Evolutionary conservation across 2,797 vertebrate species (phyloP).

Genomic region (Phoeniculus purpureus): DNA sequence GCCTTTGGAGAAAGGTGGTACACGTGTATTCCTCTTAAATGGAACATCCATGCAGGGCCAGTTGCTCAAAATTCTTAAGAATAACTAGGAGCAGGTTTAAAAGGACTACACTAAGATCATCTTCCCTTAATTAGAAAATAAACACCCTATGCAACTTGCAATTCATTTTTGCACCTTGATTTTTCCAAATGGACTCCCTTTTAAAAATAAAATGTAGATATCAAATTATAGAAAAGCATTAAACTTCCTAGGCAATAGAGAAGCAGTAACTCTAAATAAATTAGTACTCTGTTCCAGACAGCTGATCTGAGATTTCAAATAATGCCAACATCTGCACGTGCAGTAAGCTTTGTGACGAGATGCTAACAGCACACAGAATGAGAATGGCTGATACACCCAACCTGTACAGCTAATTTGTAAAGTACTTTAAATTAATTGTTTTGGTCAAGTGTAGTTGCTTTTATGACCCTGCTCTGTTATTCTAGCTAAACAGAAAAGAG

Average conservation of each 20-base stretch:
- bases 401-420: background rate
- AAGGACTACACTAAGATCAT: conserved; percentile 43
- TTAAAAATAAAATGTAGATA: background rate
- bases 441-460: background rate
- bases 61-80: conserved; percentile 64
- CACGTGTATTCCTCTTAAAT: conserved; percentile 47
- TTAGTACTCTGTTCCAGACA: background rate
- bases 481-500: conserved; percentile 41
- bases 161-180: background rate
- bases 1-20: conserved; percentile 52
- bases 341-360: background rate
- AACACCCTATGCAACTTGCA: background rate
- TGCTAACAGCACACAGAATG: conserved; percentile 46
- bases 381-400: background rate
- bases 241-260: background rate
- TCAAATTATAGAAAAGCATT: background rate
- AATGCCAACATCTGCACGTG: background rate
- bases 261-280: background rate
- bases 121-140: conserved; percentile 26
- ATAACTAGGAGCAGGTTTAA: conserved; percentile 53
- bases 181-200: background rate
- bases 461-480: conserved; percentile 41
- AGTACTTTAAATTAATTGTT: conserved; percentile 50
- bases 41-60: conserved; percentile 47
- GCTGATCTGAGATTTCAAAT: background rate